Percentiles rank a stretch among this genome's conserved stretches.
These are phyloP conservation scores for Australoheros scitulus DNA, from an alignment of 2,113 vertebrate species.

Conservation along the genomic window DNA sequence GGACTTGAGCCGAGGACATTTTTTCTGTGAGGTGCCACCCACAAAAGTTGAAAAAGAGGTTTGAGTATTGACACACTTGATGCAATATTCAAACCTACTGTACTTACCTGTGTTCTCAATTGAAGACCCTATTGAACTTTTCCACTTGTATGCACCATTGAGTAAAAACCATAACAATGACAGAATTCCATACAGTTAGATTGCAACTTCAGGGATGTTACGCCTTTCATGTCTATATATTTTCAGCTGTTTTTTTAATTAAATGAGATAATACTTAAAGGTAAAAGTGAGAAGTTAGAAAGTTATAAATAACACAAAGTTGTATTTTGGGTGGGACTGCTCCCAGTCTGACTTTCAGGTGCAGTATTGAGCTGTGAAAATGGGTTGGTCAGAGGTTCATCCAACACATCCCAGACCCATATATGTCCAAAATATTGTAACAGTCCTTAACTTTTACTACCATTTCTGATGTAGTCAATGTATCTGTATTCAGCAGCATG, in stretches of 20 bases:
- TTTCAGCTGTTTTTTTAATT: not conserved
- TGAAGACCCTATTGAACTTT: not conserved
- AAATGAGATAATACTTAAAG: not conserved
- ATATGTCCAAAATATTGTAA: not conserved
- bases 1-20: too few species aligned
- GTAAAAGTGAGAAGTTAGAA: not conserved
- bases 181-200: not conserved
- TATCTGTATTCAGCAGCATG: not conserved
- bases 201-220: not conserved
- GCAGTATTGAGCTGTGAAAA: not conserved
- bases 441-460: not conserved
- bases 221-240: not conserved
- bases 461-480: not conserved
- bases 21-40: not conserved
- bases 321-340: not conserved
- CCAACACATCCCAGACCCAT: too few species aligned
- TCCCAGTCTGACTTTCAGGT: not conserved
- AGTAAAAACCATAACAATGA: not conserved
- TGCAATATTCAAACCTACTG: not conserved
- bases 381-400: too few species aligned
- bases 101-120: not conserved
- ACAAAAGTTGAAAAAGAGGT: not conserved
- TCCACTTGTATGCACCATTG: not conserved
- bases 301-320: not conserved
- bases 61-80: not conserved